Base-by-base conservation (phyloP, 2,113 vertebrate genomes). In the Cervus canadensis region DNA sequence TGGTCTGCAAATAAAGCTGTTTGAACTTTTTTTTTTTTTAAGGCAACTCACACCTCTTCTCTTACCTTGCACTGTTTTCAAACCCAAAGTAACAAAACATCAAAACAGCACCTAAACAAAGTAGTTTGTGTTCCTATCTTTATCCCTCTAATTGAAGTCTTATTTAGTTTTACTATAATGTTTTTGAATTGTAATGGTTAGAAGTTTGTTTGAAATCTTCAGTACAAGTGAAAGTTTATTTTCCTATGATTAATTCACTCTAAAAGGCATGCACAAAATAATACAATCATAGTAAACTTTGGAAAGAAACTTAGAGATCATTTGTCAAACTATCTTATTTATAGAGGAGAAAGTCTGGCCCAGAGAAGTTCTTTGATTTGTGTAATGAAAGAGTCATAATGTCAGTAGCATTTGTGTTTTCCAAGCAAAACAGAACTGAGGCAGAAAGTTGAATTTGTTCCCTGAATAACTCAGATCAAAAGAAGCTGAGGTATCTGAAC, bases 381-480 rank as follows among this genome's bases (percentile, higher is more conserved):
- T 89, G 40, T 91, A 93, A 95, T 83, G 60, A 95, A 98, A 96
- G 62, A 89, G 93, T 87, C 85, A 96, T 84, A 91, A 92, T 59
- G 30, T 94, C 87, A 93, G 87, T 50, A 93, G 60, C 4, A 7
- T 93, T 95, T 96, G 79, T 84, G 16, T 92, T 96, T 97, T 95
- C 79, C 86, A 96, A 96, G 33, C 28, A 95, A 96, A 98, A 97
- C 36, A 95, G 60, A 48, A 79, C 16, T 9, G 67, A 89, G 86
- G 71, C 96, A 97, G 67, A 96, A 95, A 97, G 76, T 91, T 94
- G 78, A 88, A 85, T 62, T 89, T 17, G 40, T 87, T 96, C 79
- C 71, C 82, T 48, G 21, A 96, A 92, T 86, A 96, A 95, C 83
- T 97, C 54, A 95, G 54, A 95, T 96, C 78, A 95, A 94, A 97